Base-by-base conservation (phyloP, 2,797 vertebrate genomes). In the Crenichthys baileyi region DNA sequence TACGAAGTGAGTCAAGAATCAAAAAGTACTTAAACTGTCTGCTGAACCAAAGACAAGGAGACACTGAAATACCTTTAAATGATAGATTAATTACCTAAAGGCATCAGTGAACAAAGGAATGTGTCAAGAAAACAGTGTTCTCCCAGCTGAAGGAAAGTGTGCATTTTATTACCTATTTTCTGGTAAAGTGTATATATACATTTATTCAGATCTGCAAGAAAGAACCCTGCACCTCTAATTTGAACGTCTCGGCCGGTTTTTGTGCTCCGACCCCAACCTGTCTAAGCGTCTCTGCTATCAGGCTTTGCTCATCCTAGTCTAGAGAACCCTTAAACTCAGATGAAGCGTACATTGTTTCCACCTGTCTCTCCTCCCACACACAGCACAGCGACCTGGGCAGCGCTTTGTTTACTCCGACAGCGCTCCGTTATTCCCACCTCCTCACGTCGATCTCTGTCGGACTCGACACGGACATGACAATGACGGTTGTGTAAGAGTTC, bases 391-490 rank as follows among this genome's bases (percentile, higher is more conserved):
- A 85, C 89, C 88, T 11, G 75, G 79, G 39, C 86, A 26, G 76
- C 86, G 58, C 67, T 93, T 90, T 93, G 91, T 93, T 93, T 94
- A 90, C 90, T 85, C 85, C 87, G 88, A 91, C 82, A 22, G 89
- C 87, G 86, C 88, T 81, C 84, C 50, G 79, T 86, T 88, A 82
- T 88, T 81, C 88, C 90, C 90, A 80, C 81, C 85, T 78, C 85
- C 84, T 80, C 86, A 81, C 65, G 70, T 78, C 75, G 72, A 75
- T 80, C 89, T 79, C 84, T 55, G 51, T 88, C 72, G 31, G 89
- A 77, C 83, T 81, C 78, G n/a, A 82, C 86, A 73, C 80, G 78
- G 84, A 88, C 79, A 5, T 80, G 87, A 90, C 92, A 88, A 86
- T 84, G 83, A 78, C 39, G 60, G 73, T 84, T 87, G 87, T 82